Conservation (phyloP, 2,797 vertebrate species). For the Graptemys geographica region DNA sequence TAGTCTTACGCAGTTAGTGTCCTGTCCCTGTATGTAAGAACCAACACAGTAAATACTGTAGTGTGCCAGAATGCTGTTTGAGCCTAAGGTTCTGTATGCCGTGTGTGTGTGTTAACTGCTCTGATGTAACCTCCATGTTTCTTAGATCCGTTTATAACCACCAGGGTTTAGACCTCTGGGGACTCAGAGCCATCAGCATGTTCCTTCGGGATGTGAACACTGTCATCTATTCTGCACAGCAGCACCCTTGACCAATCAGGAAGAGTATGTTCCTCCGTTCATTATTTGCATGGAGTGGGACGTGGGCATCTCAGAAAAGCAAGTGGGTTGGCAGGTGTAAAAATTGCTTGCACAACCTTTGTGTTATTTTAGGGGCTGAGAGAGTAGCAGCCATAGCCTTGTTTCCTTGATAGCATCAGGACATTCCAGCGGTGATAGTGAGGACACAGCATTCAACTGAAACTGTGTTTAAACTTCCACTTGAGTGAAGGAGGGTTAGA, state of each 20-base stretch:
- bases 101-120: not conserved
- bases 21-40: not conserved
- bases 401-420: no score
- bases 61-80: not conserved
- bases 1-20: not conserved
- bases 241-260: not conserved
- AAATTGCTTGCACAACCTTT: no score
- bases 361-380: no score
- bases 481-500: no score
- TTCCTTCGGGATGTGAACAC: not conserved
- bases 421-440: no score
- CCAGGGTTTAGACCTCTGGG: not conserved
- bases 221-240: no score
- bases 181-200: accelerated
- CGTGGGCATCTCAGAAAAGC: accelerated
- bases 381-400: no score
- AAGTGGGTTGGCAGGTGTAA: no score
- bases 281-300: not conserved
- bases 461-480: no score
- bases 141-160: no score
- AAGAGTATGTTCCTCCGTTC: not conserved
- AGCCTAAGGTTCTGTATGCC: not conserved
- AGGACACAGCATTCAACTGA: no score
- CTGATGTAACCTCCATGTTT: no score
- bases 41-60: not conserved